Evolutionary conservation across 2,797 vertebrate species (phyloP).

Genomic region (Malurus splendens): DNA sequence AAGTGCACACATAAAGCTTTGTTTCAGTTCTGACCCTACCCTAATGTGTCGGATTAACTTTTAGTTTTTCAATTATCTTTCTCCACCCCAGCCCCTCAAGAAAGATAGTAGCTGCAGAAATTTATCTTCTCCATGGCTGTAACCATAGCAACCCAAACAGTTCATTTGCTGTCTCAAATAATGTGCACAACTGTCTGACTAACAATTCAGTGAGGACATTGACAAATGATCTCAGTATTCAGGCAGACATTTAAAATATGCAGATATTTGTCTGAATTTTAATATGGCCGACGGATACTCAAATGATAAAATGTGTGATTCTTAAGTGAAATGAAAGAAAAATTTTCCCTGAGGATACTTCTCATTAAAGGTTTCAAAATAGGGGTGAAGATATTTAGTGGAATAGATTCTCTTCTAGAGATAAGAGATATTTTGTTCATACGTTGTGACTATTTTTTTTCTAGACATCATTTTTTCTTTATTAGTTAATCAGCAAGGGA

Average conservation of each 20-base stretch:
- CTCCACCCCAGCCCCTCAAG: slow-evolving; percentile 1
- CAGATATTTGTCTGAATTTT: slow-evolving; percentile 72
- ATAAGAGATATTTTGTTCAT: background rate
- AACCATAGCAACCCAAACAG: slow-evolving; percentile 70
- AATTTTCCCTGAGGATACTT: slow-evolving; percentile 44
- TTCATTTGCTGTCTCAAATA: slow-evolving; percentile 71
- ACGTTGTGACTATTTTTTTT: background rate
- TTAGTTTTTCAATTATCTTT: slow-evolving; percentile 26
- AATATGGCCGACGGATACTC: slow-evolving; percentile 63
- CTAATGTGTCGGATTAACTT: background rate
- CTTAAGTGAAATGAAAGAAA: slow-evolving; percentile 47
- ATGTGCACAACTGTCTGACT: slow-evolving; percentile 59
- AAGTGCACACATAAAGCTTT: background rate
- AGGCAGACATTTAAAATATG: slow-evolving; percentile 69
- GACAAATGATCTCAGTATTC: slow-evolving; percentile 72
- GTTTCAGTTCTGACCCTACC: background rate
- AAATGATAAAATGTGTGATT: slow-evolving; percentile 56
- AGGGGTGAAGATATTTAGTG: background rate
- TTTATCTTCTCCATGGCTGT: slow-evolving; percentile 51
- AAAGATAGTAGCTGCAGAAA: slow-evolving; percentile 53
- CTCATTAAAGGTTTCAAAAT: slow-evolving; percentile 43
- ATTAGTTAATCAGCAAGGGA: background rate
- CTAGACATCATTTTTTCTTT: background rate
- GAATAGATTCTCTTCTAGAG: background rate
- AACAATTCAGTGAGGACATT: slow-evolving; percentile 69